These are phyloP conservation scores for Ericerus pela DNA, from an alignment of 1,140 invertebrate genomes.

Conservation along the genomic window DNA sequence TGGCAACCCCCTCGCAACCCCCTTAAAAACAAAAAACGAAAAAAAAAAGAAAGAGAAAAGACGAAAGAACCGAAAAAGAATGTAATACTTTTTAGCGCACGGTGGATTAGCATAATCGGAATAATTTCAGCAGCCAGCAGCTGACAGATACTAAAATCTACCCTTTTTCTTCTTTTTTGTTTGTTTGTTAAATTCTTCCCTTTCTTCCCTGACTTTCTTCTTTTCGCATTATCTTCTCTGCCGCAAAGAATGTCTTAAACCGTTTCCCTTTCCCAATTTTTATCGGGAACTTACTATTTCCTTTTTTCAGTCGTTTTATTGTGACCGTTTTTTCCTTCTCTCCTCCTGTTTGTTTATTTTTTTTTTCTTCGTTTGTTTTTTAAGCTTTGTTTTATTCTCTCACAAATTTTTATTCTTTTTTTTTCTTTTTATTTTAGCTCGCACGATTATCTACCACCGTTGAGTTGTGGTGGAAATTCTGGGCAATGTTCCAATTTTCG, in stretches of 20 bases:
- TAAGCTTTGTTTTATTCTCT: constrained; percentile 2
- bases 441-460: not conserved
- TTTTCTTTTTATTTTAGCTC: not conserved
- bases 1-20: no score
- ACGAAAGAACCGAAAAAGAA: not conserved
- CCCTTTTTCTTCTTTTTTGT: no score
- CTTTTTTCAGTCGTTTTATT: constrained; percentile 10
- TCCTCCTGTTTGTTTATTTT: not conserved
- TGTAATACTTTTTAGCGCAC: constrained; percentile 12
- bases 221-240: not conserved
- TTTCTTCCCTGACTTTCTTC: not conserved
- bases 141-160: constrained; percentile 7
- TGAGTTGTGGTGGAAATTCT: no score
- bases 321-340: constrained; percentile 7
- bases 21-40: no score
- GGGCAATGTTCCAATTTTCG: constrained; percentile 2
- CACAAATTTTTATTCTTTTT: no score
- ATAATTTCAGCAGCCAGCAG: constrained; percentile 10
- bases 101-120: constrained; percentile 7
- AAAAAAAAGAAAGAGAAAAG: no score
- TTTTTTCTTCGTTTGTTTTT: not conserved
- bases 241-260: constrained; percentile 4
- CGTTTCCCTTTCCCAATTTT: constrained; percentile 6
- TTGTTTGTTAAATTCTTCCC: constrained; percentile 5
- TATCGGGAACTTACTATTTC: constrained; percentile 12